Evolutionary conservation across 1,140 invertebrate genomes (phyloP), one percentile per base, ranked within the genome.

Genomic region (Ceratosolen solmsi): DNA sequence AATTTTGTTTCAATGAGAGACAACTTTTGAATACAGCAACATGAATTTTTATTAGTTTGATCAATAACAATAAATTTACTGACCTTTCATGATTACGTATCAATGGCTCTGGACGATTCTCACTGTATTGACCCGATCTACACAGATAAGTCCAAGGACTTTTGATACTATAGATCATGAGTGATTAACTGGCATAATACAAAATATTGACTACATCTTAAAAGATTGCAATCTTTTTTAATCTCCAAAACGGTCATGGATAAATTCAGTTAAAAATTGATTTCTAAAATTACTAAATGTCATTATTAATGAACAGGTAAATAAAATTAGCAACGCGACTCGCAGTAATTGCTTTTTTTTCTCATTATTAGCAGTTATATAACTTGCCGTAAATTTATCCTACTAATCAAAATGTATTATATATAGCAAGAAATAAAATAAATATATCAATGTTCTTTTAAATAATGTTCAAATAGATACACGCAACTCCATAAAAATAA

Each of bases 71-170:
- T 68, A 68, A 68, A 36, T 68, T 68, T 38, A 68, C 33, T 68
- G 63, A 68, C 63, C 63, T 68, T 68, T 68, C 63, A n/a, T 68
- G 38, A 68, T 68, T 68, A 68, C 22, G 20, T 68, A 68, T 68
- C 33, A 68, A 68, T 68, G 63, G 22, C 20, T 68, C 63, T 68
- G 20, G 63, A 38, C 33, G 33, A 68, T 68, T 68, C 63, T 68
- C 63, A 38, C 33, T 20, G 36, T 68, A 36, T 68, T 68, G 20
- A 38, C 63, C 33, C 36, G 20, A 68, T 68, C 36, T 68, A 68
- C 63, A 38, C 33, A 38, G 33, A 68, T 38, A 68, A 17, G 33
- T 68, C 63, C 33, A 68, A 20, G 33, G 63, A 20, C 33, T 38
- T 68, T 68, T 9, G 33, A 68, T 68, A 68, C 63, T 68, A 68